phyloP scores from a whole-genome alignment of 2,113 vertebrate genomes.

The Symphodus melops region DNA sequence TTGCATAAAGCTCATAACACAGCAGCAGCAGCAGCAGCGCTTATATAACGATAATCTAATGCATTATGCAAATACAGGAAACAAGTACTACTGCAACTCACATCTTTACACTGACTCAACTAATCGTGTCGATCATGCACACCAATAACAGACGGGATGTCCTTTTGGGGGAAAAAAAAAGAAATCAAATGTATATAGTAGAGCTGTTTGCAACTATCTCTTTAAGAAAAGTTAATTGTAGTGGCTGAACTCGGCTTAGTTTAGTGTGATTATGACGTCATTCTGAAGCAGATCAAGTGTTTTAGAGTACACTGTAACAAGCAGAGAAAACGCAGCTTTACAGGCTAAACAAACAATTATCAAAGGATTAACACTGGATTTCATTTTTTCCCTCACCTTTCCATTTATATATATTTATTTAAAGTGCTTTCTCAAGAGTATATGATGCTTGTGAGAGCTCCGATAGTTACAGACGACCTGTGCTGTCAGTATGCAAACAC shows the following conservation, averaged over 20 bases:
- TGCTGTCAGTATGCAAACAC: neutral
- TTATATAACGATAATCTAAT: neutral
- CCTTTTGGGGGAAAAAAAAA: conserved; percentile 14
- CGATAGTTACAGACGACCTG: neutral
- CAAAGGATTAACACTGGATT: no score
- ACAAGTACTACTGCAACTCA: neutral
- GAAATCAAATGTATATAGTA: neutral
- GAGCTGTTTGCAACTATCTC: conserved; percentile 10
- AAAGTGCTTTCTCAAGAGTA: neutral
- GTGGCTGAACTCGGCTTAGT: conserved; percentile 24
- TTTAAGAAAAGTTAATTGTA: conserved; percentile 42
- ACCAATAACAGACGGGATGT: neutral
- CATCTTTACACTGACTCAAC: neutral
- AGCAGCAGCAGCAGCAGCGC: conserved; percentile 7
- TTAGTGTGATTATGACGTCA: conserved; percentile 47
- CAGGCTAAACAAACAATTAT: conserved; percentile 14
- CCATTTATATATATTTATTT: neutral
- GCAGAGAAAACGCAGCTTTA: conserved; percentile 5
- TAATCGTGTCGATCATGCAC: conserved; percentile 11
- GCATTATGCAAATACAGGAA: neutral
- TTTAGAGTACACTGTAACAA: conserved; percentile 5
- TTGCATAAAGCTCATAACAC: conserved; percentile 39
- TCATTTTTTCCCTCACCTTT: neutral
- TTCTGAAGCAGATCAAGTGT: neutral
- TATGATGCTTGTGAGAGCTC: neutral